phyloP scores from a whole-genome alignment of 2,888 invertebrate genomes.

The Caenorhabditis sp. region DNA sequence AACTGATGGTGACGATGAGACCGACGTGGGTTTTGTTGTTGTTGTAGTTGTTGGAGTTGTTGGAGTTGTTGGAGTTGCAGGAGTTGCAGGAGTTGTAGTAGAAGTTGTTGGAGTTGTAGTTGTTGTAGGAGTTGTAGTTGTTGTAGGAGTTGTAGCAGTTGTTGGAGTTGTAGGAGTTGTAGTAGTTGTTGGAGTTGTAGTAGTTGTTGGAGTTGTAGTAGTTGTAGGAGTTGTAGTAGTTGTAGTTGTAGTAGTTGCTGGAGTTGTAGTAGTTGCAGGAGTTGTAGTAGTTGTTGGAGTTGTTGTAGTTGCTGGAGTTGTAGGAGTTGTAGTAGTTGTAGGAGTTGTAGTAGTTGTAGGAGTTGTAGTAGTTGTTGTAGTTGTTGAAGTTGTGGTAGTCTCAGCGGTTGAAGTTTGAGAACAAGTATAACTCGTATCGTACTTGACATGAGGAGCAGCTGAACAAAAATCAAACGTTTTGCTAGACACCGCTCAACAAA shows the following conservation, averaged over 20 bases:
- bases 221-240: slow-evolving; percentile 14
- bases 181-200: slow-evolving; percentile 5
- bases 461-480: slow-evolving; percentile 4
- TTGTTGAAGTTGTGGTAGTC: neutral
- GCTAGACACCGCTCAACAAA: neutral
- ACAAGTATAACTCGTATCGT: slow-evolving; percentile 31
- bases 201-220: slow-evolving; percentile 1
- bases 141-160: neutral
- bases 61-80: neutral
- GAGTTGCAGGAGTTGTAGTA: neutral
- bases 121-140: slow-evolving; percentile 3
- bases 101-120: no score
- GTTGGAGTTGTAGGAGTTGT: slow-evolving; percentile 1
- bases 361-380: slow-evolving; percentile 8
- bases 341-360: slow-evolving; percentile 1
- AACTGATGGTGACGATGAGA: neutral
- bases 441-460: slow-evolving; percentile 31
- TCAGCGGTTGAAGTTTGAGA: neutral
- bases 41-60: neutral
- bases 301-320: slow-evolving; percentile 3
- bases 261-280: neutral
- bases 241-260: slow-evolving; percentile 3
- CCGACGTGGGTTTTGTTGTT: neutral
- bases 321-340: slow-evolving; percentile 1
- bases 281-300: slow-evolving; percentile 10